These are phyloP conservation scores for Chiridota heheva DNA, from an alignment of 35 echinoderm and acorn worm species.

Conservation along the genomic window DNA sequence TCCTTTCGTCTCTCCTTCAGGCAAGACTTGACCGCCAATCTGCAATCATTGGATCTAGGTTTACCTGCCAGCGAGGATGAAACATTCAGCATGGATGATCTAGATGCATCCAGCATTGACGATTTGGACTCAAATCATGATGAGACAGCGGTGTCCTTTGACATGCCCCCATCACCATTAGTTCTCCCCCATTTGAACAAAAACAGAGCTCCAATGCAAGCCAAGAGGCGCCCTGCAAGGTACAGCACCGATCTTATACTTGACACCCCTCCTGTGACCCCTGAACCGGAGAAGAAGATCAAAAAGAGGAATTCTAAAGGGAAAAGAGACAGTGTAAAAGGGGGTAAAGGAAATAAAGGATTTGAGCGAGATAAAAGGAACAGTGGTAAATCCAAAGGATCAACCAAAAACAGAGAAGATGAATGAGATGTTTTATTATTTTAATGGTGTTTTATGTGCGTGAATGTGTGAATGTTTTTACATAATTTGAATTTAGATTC, in stretches of 20 bases:
- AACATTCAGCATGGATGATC: conserved; percentile 72
- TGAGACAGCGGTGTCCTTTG: conserved; percentile 59
- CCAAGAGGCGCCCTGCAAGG: conserved; percentile 63
- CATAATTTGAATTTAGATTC: too few relatives aligned
- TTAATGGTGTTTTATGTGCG: neutral
- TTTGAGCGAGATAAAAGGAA: conserved; percentile 60
- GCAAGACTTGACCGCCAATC: conserved; percentile 72
- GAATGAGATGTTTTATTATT: conserved; percentile 12
- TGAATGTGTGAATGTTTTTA: too few relatives aligned
- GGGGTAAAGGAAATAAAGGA: conserved; percentile 33
- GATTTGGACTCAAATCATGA: conserved; percentile 39
- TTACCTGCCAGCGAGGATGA: conserved; percentile 80
- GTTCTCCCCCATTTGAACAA: conserved; percentile 80
- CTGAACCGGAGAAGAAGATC: neutral
- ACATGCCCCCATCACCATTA: conserved; percentile 46
- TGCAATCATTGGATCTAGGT: conserved; percentile 71
- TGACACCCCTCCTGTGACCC: neutral
- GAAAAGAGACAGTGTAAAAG: conserved; percentile 23
- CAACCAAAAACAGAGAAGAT: conserved; percentile 14
- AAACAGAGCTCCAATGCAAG: conserved; percentile 68
- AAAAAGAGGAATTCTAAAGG: neutral
- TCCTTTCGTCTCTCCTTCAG: conserved; percentile 37
- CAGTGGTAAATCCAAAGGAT: conserved; percentile 28
- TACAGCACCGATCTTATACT: neutral
- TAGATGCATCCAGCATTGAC: conserved; percentile 48